A percentile compares a stretch with the other conserved stretches of the same genome.
Evolutionary conservation across 2,113 vertebrate species (phyloP).

Genomic region (Pollimyrus isidori): DNA sequence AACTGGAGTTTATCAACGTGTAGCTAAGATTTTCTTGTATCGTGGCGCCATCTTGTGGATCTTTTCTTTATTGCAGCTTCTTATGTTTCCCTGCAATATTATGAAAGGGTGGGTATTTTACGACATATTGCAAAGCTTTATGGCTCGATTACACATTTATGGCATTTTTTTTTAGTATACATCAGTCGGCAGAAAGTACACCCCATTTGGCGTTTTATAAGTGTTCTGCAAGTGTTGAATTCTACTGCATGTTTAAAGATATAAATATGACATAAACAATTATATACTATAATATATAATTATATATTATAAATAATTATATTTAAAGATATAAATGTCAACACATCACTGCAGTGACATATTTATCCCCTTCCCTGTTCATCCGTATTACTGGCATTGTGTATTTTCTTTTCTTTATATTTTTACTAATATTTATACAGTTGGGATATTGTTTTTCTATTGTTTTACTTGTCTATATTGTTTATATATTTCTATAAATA

Average conservation of each 20-base stretch:
- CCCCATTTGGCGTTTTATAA: background rate
- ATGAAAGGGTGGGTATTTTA: background rate
- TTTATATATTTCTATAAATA: no score
- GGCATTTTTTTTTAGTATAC: background rate
- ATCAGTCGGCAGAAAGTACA: background rate
- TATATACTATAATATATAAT: no score
- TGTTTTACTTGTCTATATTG: no score
- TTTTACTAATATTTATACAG: no score
- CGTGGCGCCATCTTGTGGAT: constrained; percentile 2
- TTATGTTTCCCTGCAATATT: background rate
- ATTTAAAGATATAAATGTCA: no score
- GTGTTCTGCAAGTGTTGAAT: background rate
- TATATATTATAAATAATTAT: no score
- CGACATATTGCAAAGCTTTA: background rate
- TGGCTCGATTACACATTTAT: background rate
- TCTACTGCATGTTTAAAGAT: background rate
- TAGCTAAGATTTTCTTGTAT: background rate
- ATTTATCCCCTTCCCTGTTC: no score
- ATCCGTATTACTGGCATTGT: no score
- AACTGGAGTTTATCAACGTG: background rate
- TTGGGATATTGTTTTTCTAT: no score
- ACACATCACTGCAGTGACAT: no score
- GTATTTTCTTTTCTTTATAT: no score
- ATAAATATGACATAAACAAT: background rate
- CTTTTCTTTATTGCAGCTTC: background rate